These are phyloP conservation scores for Caenorhabditis brenneri DNA, from an alignment of 1,140 invertebrate species.

Conservation along the genomic window DNA sequence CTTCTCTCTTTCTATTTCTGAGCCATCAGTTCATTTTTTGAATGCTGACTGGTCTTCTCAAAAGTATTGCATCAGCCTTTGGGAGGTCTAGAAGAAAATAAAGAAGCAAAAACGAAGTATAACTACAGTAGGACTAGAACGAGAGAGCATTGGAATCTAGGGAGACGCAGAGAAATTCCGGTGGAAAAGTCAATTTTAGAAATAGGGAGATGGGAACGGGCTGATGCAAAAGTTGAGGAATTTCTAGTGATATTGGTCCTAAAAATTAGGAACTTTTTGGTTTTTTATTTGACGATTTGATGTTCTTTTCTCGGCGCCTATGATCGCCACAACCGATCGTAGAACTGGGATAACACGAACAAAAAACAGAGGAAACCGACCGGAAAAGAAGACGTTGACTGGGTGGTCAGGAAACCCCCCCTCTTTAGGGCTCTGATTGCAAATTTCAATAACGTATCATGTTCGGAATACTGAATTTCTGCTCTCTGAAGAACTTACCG, in stretches of 20 bases:
- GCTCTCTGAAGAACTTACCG: no score
- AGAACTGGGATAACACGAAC: no score
- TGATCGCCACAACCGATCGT: background rate
- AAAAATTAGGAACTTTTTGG: background rate
- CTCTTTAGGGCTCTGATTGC: no score
- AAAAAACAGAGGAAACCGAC: no score
- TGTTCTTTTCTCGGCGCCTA: background rate
- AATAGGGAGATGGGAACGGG: background rate
- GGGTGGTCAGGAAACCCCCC: no score
- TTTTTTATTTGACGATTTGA: background rate
- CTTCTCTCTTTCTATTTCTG: background rate
- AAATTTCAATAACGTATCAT: no score
- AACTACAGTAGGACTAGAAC: background rate
- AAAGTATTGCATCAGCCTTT: constrained; percentile 6
- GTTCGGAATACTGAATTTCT: no score
- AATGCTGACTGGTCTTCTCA: background rate
- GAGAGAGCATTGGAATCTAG: background rate
- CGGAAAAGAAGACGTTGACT: no score
- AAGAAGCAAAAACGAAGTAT: constrained; percentile 13
- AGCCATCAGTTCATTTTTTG: background rate
- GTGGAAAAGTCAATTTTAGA: background rate
- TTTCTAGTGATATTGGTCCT: background rate
- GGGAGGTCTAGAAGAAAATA: background rate
- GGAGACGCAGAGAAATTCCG: background rate
- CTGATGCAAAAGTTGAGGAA: constrained; percentile 13